Base-by-base conservation (phyloP, 2,888 invertebrate genomes). In the Caenorhabditis sp. region DNA sequence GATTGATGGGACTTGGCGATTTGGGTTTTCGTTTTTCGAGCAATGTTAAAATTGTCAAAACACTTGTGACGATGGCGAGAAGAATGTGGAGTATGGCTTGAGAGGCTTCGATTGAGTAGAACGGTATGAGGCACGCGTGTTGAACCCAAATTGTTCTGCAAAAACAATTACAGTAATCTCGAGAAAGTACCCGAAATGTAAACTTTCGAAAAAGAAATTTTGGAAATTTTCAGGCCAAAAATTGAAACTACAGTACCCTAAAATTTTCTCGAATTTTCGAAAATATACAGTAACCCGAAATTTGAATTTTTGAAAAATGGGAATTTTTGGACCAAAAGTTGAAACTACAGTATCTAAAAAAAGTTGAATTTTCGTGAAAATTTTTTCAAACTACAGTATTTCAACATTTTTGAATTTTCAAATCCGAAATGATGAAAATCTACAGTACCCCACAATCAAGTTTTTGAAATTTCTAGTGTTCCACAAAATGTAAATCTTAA, bases 21-120 rank as follows among this genome's bases (percentile, higher is more conserved):
- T 43, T 43, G 14, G 14, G 2, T 43, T 43, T 43, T 43, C 43
- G 43, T 17, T 43, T 43, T 61, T 69, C 69, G 12, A 65, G 19
- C 10, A 73, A 23, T 0, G 66, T 61, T 5, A 77, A 54, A 19
- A 68, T 65, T 4, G 77, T 66, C 51, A 81, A 69, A 27, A 78
- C 43, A 1, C 77, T 61, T n/a, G 81, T 79, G 55, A 64, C 57
- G 50, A 77, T 24, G 8, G 82, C 77, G 21, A 83, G 59, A 14
- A 79, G 17, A 8, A 77, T 72, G 70, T 83, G 83, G 10, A 79
- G 36, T 12, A 75, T 43, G 5, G 83, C 72, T 65, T 83, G 82
- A 10, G 74, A 63, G 8, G 79, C 75, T 72, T 83, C 83, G 60
- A 81, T 62, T 19, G 70, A 63, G 60, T 79, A 76, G 69, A 81